Conservation (phyloP, 2,888 invertebrate genomes). For the Pocota personata region DNA sequence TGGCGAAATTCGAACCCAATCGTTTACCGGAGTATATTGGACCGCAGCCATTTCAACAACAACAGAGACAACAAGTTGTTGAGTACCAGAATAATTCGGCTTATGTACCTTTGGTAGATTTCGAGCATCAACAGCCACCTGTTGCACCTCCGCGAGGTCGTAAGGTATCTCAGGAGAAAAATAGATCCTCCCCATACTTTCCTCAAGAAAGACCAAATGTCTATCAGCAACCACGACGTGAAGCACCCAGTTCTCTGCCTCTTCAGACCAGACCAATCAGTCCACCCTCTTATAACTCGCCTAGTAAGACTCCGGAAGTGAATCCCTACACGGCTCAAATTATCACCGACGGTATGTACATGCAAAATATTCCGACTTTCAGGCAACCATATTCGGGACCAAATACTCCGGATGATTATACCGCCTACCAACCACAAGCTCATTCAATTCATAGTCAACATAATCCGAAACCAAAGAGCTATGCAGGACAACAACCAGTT, state of each 20-base stretch:
- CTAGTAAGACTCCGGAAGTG: conserved; percentile 34
- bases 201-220: conserved; percentile 54
- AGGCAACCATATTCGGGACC: conserved; percentile 34
- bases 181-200: not conserved
- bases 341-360: conserved; percentile 27
- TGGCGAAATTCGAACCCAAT: conserved; percentile 78
- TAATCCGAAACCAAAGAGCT: not conserved
- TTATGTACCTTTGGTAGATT: conserved; percentile 47
- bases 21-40: conserved; percentile 77
- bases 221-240: conserved; percentile 20
- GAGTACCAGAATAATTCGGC: conserved; percentile 64
- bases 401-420: conserved; percentile 36
- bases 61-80: conserved; percentile 19
- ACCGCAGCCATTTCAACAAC: conserved; percentile 12
- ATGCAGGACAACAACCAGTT: conserved; percentile 25
- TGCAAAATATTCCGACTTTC: conserved; percentile 30
- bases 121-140: conserved; percentile 51
- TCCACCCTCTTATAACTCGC: conserved; percentile 37
- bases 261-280: conserved; percentile 38
- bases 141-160: conserved; percentile 73
- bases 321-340: not conserved
- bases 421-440: not conserved
- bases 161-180: conserved; percentile 23
- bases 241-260: conserved; percentile 37
- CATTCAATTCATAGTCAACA: conserved; percentile 15